These are phyloP conservation scores for Papilio machaon DNA, from an alignment of 1,140 invertebrate species.

Conservation along the genomic window DNA sequence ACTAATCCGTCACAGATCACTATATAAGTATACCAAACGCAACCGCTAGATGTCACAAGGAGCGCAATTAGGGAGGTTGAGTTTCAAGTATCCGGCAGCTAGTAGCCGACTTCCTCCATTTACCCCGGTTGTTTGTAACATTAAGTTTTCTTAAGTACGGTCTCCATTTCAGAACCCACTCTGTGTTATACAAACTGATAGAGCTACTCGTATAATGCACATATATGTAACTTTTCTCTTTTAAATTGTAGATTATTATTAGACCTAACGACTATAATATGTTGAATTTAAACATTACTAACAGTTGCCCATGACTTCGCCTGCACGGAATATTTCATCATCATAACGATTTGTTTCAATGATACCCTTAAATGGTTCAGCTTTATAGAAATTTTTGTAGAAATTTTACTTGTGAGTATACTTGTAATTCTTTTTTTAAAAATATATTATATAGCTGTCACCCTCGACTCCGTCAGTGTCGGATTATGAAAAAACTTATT, in stretches of 20 bases:
- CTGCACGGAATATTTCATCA: no score
- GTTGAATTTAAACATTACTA: no score
- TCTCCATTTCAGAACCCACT: constrained; percentile 6
- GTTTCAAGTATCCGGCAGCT: constrained; percentile 20
- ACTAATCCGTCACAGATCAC: neutral
- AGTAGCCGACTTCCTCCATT: constrained; percentile 6
- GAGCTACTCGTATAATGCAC: neutral
- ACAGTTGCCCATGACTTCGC: no score
- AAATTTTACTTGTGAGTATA: neutral
- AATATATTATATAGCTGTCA: no score
- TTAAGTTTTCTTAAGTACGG: constrained; percentile 24
- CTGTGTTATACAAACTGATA: neutral
- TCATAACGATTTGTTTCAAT: constrained; percentile 16
- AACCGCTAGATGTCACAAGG: constrained; percentile 7
- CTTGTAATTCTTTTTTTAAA: neutral
- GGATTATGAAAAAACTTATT: no score
- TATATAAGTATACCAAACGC: neutral
- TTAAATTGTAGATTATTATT: neutral
- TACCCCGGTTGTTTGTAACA: constrained; percentile 27
- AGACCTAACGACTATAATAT: no score
- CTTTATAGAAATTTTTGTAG: neutral
- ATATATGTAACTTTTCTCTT: neutral
- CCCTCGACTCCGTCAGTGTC: no score
- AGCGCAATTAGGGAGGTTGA: constrained; percentile 20
- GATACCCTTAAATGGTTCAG: neutral